Conservation (phyloP, 1,140 invertebrate genomes). For the Acyrthosiphon pisum region DNA sequence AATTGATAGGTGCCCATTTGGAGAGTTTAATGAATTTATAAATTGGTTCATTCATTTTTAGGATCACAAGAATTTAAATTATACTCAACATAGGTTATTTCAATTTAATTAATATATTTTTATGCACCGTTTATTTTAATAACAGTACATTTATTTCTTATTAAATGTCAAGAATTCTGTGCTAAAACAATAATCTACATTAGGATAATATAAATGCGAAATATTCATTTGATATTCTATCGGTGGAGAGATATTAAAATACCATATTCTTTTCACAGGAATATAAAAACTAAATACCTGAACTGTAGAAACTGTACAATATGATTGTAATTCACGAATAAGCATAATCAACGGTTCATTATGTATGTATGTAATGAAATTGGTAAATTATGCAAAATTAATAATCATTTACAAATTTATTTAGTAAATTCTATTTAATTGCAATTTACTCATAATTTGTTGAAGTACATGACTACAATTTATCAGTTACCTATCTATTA, state of each 20-base stretch:
- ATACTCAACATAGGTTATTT: no score
- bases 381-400: constrained; percentile 57
- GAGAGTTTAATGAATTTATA: no score
- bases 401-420: not conserved
- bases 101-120: no score
- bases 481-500: no score
- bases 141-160: not conserved
- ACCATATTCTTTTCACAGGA: not conserved
- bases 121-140: not conserved
- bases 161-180: not conserved
- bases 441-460: not conserved
- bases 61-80: no score
- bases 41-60: no score
- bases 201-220: constrained; percentile 50
- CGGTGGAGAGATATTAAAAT: constrained; percentile 19
- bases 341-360: constrained; percentile 54
- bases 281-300: no score
- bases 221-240: constrained; percentile 50
- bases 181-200: constrained; percentile 37
- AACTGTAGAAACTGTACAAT: not conserved
- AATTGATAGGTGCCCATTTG: no score
- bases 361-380: constrained; percentile 49
- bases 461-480: not conserved
- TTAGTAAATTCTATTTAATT: constrained; percentile 21
- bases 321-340: not conserved